Percentiles rank a stretch among this genome's conserved stretches.
Evolutionary conservation across 2,113 vertebrate species (phyloP).

Genomic region (Amphilophus citrinellus): DNA sequence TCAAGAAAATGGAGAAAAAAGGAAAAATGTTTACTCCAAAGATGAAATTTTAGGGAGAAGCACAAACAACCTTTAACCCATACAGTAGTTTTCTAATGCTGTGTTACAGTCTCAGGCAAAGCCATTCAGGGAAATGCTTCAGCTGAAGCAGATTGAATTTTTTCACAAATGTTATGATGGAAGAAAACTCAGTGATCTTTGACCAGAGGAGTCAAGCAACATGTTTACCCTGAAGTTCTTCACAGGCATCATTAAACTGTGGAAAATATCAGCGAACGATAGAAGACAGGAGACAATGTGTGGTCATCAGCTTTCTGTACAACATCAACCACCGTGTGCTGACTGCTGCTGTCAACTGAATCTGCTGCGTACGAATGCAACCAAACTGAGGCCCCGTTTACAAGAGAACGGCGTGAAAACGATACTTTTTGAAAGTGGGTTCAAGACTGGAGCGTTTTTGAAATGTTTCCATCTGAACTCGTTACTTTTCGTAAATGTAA

Average conservation of each 20-base stretch:
- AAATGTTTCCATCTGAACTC: too few species aligned
- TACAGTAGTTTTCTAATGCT: neutral
- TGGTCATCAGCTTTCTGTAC: neutral
- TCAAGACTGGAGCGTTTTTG: too few species aligned
- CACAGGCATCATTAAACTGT: neutral
- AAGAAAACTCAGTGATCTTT: neutral
- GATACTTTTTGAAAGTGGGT: too few species aligned
- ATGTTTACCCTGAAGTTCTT: neutral
- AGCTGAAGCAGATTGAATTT: too few species aligned
- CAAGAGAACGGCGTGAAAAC: too few species aligned
- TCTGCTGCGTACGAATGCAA: too few species aligned
- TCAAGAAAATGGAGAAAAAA: too few species aligned
- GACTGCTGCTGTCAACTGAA: neutral
- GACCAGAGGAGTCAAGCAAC: neutral
- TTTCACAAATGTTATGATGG: neutral
- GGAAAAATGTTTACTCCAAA: neutral
- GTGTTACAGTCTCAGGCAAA: neutral
- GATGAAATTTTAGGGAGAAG: neutral
- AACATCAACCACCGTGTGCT: neutral
- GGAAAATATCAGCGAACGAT: neutral
- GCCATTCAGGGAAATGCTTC: too few species aligned
- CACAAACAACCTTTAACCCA: neutral
- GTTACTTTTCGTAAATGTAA: too few species aligned
- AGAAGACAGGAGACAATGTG: neutral
- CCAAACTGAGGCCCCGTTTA: too few species aligned